These are phyloP conservation scores for Andrena marginata DNA, from an alignment of 2,888 invertebrate genomes.

Conservation along the genomic window DNA sequence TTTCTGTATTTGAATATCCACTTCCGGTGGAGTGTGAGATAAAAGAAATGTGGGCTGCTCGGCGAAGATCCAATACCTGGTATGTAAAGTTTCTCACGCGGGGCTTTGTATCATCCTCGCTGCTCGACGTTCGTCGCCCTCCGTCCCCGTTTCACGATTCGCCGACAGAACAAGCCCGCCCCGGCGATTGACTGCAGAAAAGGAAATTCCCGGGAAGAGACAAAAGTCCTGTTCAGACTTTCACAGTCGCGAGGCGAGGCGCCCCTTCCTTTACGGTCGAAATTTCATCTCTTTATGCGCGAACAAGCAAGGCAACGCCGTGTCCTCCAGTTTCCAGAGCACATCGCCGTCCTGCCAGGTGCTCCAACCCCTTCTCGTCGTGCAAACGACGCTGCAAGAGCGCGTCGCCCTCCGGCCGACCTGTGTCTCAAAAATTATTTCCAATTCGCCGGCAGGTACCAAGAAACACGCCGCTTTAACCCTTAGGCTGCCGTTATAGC, in stretches of 20 bases:
- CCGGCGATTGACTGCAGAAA: slow-evolving; percentile 10
- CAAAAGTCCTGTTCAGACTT: slow-evolving; percentile 28
- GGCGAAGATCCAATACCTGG: not conserved
- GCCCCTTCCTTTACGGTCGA: slow-evolving; percentile 12
- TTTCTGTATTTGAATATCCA: too few species aligned
- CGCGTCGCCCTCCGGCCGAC: not conserved
- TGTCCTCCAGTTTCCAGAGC: not conserved
- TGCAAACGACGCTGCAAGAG: not conserved
- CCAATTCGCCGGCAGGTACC: not conserved
- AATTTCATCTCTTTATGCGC: slow-evolving; percentile 27
- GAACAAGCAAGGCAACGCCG: not conserved
- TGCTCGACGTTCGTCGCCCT: not conserved
- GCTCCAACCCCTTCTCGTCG: not conserved
- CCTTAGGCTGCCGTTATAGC: too few species aligned
- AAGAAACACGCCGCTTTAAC: too few species aligned
- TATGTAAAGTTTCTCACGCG: not conserved
- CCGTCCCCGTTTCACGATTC: not conserved
- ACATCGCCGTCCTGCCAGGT: not conserved
- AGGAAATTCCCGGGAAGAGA: slow-evolving; percentile 1
- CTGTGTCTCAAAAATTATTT: not conserved
- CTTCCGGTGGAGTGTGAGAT: too few species aligned
- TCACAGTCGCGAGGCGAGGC: slow-evolving; percentile 18
- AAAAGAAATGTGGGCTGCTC: not conserved
- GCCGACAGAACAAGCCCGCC: not conserved
- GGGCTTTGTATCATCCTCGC: not conserved